Conservation (phyloP, 2,888 invertebrate genomes). For the Adineta ricciae region DNA sequence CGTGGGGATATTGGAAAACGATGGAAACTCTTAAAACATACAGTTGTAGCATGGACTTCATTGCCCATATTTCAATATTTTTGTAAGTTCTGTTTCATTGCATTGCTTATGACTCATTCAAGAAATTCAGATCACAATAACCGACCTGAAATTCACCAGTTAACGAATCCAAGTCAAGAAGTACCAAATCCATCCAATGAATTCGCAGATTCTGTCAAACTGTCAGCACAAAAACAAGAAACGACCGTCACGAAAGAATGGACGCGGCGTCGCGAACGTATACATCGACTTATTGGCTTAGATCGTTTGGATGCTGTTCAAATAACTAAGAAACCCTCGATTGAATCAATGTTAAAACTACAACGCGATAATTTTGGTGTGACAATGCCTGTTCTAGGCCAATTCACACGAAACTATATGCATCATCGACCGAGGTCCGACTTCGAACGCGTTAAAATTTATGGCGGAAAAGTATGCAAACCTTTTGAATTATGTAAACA, state of each 20-base stretch:
- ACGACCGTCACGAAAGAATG: neutral
- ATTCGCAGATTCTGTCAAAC: neutral
- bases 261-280: neutral
- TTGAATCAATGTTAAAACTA: neutral
- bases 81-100: neutral
- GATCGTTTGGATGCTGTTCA: neutral
- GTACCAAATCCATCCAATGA: neutral
- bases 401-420: slow-evolving; percentile 7
- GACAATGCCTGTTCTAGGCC: neutral
- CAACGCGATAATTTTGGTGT: slow-evolving; percentile 14
- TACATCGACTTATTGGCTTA: neutral
- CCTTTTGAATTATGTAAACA: neutral
- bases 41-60: slow-evolving; percentile 20
- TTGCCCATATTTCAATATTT: neutral
- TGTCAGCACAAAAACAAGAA: neutral
- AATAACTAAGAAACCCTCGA: neutral
- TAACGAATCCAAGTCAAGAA: too few relatives aligned
- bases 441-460: neutral
- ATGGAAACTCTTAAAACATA: slow-evolving; percentile 20
- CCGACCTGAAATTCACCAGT: neutral
- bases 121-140: neutral
- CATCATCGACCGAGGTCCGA: neutral
- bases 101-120: too few relatives aligned
- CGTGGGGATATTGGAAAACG: neutral
- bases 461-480: neutral